Evolutionary conservation across 1,140 invertebrate species (phyloP).

Genomic region (Argopecten irradians): DNA sequence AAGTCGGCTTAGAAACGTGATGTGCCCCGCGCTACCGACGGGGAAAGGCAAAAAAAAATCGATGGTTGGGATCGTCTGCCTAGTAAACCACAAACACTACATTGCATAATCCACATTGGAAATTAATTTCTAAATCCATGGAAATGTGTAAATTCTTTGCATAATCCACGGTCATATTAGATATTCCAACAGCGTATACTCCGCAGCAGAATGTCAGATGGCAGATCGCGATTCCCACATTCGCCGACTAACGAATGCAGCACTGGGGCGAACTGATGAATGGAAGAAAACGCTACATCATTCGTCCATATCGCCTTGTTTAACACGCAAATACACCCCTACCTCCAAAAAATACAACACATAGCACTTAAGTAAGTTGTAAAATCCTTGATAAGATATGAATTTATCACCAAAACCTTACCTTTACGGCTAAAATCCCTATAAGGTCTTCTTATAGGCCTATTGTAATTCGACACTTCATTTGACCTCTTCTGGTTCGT

Average conservation of each 20-base stretch:
- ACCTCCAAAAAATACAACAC: slow-evolving; percentile 2
- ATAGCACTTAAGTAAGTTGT: neutral
- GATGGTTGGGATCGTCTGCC: neutral
- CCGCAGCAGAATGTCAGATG: neutral
- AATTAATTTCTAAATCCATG: neutral
- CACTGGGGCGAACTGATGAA: neutral
- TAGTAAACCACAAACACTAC: slow-evolving; percentile 21
- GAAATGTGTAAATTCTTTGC: slow-evolving; percentile 10
- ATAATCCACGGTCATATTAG: neutral
- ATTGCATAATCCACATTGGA: neutral
- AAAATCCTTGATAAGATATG: slow-evolving; percentile 12
- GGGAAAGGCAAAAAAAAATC: neutral
- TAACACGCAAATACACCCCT: neutral
- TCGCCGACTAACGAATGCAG: slow-evolving; percentile 14
- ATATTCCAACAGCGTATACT: neutral
- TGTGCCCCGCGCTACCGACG: neutral
- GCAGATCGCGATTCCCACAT: slow-evolving; percentile 1
- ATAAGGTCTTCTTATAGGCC: neutral
- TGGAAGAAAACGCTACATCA: slow-evolving; percentile 15
- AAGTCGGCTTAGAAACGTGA: slow-evolving; percentile 5
- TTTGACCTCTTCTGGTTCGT: slow-evolving; percentile 20
- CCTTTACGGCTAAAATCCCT: neutral
- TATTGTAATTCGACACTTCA: slow-evolving; percentile 10
- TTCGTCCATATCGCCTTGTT: slow-evolving; percentile 5
- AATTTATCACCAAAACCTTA: slow-evolving; percentile 9